phyloP scores from a whole-genome alignment of 2,797 vertebrate genomes.

The Hylomyscus alleni region DNA sequence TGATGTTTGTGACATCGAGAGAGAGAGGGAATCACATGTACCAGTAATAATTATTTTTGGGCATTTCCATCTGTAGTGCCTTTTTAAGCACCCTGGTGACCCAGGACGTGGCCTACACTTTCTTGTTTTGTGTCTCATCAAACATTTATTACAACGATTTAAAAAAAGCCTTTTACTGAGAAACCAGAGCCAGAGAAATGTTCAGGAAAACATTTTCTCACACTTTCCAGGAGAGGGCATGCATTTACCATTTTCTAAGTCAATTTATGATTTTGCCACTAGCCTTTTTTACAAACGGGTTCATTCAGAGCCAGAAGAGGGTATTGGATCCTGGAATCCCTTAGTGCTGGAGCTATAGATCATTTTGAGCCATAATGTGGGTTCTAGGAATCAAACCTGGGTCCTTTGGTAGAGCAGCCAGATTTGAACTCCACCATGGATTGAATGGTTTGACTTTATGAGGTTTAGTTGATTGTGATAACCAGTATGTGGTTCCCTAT shows the following conservation, averaged over 20 bases:
- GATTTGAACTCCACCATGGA: not conserved
- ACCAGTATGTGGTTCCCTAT: not conserved
- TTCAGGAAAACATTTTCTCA: not conserved
- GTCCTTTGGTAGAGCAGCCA: not conserved
- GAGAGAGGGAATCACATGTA: not conserved
- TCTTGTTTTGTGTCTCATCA: not conserved
- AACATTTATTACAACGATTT: not conserved
- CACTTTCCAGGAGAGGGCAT: not conserved
- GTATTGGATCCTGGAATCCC: not conserved
- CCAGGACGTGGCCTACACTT: not conserved
- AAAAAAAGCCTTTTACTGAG: not conserved
- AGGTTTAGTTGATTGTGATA: not conserved
- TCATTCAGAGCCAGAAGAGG: not conserved
- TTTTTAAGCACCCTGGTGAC: not conserved
- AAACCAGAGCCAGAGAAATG: not conserved
- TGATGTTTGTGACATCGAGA: not conserved
- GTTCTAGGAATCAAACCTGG: not conserved
- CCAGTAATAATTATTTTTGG: not conserved
- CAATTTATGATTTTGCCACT: not conserved
- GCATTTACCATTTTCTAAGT: not conserved
- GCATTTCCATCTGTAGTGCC: not conserved
- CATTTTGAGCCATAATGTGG: not conserved
- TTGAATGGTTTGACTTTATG: not conserved
- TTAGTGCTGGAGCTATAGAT: not conserved
- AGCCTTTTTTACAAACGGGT: not conserved